These are phyloP conservation scores for Saccostrea cuccullata DNA, from an alignment of 1,140 invertebrate species.

Conservation along the genomic window DNA sequence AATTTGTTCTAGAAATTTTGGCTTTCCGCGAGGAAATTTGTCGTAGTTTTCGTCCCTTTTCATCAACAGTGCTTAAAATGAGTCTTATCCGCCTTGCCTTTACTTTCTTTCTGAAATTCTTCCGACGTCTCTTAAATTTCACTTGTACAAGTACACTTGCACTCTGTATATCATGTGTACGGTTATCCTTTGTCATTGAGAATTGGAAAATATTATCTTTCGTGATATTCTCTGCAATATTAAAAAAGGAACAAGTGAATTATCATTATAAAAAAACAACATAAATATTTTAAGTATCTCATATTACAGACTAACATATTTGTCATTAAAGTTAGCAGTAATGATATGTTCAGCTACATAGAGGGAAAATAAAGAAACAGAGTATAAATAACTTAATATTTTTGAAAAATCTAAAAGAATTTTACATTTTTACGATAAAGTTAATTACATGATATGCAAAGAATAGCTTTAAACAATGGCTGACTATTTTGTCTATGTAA, in stretches of 20 bases:
- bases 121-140: slow-evolving; percentile 43
- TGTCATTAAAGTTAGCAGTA: no score
- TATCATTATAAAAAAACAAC: no score
- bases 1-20: slow-evolving; percentile 51
- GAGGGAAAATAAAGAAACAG: no score
- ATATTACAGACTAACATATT: no score
- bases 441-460: no score
- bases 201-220: slow-evolving; percentile 51
- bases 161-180: slow-evolving; percentile 46
- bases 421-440: no score
- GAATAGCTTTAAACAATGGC: no score
- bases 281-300: no score
- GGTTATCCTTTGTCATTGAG: slow-evolving; percentile 48
- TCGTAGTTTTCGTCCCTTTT: background rate
- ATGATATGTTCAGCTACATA: no score
- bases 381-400: no score
- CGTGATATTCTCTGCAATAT: slow-evolving; percentile 47
- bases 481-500: no score
- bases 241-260: background rate
- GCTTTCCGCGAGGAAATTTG: slow-evolving; percentile 32
- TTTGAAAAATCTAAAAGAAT: no score
- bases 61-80: slow-evolving; percentile 42
- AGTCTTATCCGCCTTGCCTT: slow-evolving; percentile 32
- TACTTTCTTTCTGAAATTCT: slow-evolving; percentile 8
- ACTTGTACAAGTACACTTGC: slow-evolving; percentile 52